phyloP scores from a whole-genome alignment of 2,797 vertebrate species.

The Cyclopterus lumpus region DNA sequence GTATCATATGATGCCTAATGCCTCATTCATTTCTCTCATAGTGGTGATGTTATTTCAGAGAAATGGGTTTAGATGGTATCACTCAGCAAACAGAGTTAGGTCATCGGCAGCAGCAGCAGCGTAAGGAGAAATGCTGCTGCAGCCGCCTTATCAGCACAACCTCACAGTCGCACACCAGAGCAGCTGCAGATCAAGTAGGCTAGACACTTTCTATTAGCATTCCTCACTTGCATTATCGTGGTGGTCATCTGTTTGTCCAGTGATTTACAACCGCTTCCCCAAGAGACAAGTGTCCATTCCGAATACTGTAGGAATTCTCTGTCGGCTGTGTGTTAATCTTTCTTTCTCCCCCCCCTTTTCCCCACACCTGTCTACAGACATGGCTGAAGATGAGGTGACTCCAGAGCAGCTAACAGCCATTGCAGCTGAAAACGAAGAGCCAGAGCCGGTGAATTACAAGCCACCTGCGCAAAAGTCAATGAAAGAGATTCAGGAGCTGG shows the following conservation, averaged over 20 bases:
- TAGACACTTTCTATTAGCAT: not conserved
- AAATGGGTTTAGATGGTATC: conserved; percentile 45
- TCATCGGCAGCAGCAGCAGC: conserved; percentile 35
- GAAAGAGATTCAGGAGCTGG: conserved; percentile 95
- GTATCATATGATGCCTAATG: conserved; percentile 33
- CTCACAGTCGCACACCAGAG: conserved; percentile 2
- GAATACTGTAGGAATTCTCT: not conserved
- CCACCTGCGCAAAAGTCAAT: conserved; percentile 93
- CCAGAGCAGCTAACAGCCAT: conserved; percentile 96
- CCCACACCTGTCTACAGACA: conserved; percentile 70
- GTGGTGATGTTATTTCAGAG: conserved; percentile 51
- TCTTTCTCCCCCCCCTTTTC: too few species aligned
- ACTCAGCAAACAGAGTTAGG: conserved; percentile 30
- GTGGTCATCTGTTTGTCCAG: conserved; percentile 22
- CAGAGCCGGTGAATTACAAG: conserved; percentile 91
- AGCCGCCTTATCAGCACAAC: conserved; percentile 9
- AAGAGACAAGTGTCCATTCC: conserved; percentile 7
- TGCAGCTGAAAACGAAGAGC: conserved; percentile 93
- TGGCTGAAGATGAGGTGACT: conserved; percentile 97
- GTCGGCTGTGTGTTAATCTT: not conserved
- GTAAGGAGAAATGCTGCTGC: conserved; percentile 8
- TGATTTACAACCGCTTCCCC: conserved; percentile 13
- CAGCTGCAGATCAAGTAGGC: conserved; percentile 1
- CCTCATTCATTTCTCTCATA: conserved; percentile 28
- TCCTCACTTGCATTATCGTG: conserved; percentile 13